phyloP scores from a whole-genome alignment of 2,113 vertebrate species.

The Nymphicus hollandicus region DNA sequence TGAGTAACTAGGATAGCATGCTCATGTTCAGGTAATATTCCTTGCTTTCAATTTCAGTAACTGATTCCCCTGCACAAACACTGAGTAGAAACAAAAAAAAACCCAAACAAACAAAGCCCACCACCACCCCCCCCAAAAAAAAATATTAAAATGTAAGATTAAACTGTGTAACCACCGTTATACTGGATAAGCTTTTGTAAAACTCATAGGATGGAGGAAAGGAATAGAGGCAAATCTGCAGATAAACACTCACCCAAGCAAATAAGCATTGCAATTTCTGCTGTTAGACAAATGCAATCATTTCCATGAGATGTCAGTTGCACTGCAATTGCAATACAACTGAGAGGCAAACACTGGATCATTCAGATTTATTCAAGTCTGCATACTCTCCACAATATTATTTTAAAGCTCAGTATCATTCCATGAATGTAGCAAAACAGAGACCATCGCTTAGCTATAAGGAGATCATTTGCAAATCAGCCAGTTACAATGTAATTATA shows the following conservation, averaged over 20 bases:
- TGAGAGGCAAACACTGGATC: neutral
- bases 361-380: neutral
- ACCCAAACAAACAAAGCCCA: neutral
- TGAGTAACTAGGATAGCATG: neutral
- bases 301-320: neutral
- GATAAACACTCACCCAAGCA: neutral
- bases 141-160: neutral
- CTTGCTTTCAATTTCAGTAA: neutral
- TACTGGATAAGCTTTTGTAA: neutral
- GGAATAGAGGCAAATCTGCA: neutral
- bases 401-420: neutral
- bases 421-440: neutral
- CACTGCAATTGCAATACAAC: neutral
- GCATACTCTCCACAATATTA: neutral
- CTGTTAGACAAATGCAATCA: neutral
- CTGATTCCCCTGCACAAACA: neutral
- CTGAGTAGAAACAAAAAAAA: neutral
- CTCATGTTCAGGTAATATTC: neutral
- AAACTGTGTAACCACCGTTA: neutral
- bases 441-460: neutral
- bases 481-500: neutral
- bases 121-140: neutral
- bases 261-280: neutral
- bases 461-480: neutral
- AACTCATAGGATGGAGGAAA: neutral